phyloP scores from a whole-genome alignment of 2,113 vertebrate species.

The Thryonomys swinderianus region DNA sequence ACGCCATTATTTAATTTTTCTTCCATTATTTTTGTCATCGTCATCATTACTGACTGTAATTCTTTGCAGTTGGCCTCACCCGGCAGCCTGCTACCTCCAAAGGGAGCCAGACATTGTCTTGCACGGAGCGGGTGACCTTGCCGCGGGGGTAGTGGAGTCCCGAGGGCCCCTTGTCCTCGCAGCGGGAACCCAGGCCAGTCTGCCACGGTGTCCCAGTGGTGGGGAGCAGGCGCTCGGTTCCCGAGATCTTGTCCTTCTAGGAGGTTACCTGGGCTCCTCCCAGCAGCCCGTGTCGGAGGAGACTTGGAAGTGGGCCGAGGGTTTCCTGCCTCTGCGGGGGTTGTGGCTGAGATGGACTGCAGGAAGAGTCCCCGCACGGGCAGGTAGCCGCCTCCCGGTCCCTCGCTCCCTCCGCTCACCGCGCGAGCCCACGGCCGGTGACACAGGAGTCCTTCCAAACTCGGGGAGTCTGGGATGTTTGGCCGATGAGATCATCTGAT shows the following conservation, averaged over 20 bases:
- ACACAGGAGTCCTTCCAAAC: conserved; percentile 64
- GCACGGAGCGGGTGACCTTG: background rate
- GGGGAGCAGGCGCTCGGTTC: background rate
- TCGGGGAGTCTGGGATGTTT: conserved; percentile 69
- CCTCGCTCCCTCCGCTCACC: conserved; percentile 44
- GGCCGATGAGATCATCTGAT: conserved; percentile 64
- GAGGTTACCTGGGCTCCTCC: background rate
- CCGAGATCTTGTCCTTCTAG: background rate
- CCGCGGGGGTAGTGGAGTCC: background rate
- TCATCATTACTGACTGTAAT: background rate
- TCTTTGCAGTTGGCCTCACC: background rate
- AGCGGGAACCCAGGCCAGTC: background rate
- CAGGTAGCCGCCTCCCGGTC: conserved; percentile 51
- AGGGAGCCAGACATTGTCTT: background rate
- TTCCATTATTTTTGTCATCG: background rate
- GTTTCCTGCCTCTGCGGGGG: conserved; percentile 35
- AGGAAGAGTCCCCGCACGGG: conserved; percentile 66
- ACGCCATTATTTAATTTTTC: background rate
- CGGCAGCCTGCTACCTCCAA: background rate
- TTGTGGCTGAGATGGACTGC: conserved; percentile 44
- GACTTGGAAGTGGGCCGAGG: conserved; percentile 43
- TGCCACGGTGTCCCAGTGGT: background rate
- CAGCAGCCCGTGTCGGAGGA: background rate
- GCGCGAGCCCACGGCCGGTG: conserved; percentile 55
- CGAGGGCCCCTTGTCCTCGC: background rate